A percentile compares a stretch with the other conserved stretches of the same genome.
phyloP scores from a whole-genome alignment of 2,888 invertebrate species.

The Ptycholaimellus sp. region DNA sequence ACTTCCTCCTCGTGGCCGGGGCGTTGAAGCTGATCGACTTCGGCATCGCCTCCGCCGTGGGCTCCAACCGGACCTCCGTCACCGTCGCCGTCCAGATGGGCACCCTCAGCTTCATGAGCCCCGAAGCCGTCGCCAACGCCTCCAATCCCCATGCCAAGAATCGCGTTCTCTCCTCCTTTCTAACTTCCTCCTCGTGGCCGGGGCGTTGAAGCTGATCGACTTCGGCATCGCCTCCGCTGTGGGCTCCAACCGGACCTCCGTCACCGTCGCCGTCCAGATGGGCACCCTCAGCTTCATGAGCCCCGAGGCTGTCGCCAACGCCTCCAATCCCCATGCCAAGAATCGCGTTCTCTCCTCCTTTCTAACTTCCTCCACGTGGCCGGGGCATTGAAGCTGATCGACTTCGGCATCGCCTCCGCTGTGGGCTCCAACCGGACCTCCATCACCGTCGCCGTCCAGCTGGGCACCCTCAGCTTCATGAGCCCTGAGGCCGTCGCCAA shows the following conservation, averaged over 20 bases:
- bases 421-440: slow-evolving; percentile 66
- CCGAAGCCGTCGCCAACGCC: slow-evolving; percentile 80
- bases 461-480: slow-evolving; percentile 80
- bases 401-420: slow-evolving; percentile 80
- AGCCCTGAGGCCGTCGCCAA: slow-evolving; percentile 85
- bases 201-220: slow-evolving; percentile 72
- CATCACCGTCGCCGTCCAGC: slow-evolving; percentile 45
- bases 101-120: slow-evolving; percentile 82
- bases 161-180: too few relatives aligned
- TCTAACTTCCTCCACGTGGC: slow-evolving; percentile 68
- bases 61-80: slow-evolving; percentile 64
- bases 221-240: slow-evolving; percentile 81
- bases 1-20: slow-evolving; percentile 64
- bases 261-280: slow-evolving; percentile 43
- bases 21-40: slow-evolving; percentile 83
- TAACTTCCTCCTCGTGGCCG: slow-evolving; percentile 66
- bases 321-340: too few relatives aligned
- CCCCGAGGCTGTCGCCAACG: slow-evolving; percentile 77
- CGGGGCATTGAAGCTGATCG: slow-evolving; percentile 68
- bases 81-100: slow-evolving; percentile 49
- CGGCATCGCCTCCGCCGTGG: slow-evolving; percentile 69
- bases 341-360: too few relatives aligned
- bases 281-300: slow-evolving; percentile 86
- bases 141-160: too few relatives aligned
- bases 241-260: slow-evolving; percentile 62